Base-by-base conservation (phyloP, 2,888 invertebrate species). In the Brenthis hecate region DNA sequence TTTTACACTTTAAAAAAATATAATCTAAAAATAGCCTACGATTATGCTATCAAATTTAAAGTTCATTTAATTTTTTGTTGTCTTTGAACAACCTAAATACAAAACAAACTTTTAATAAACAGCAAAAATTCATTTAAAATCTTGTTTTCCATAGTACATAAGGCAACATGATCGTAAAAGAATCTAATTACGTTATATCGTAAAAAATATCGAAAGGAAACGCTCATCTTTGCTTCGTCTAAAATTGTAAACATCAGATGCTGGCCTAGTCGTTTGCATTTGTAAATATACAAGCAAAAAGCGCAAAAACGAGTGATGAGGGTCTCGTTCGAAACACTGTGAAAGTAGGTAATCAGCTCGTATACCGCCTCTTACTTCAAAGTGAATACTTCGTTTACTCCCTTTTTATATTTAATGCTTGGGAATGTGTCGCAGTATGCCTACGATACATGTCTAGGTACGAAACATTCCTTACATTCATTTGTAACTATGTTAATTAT, bases 271-370 rank as follows among this genome's bases (percentile, higher is more conserved):
- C 78, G 84, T 84, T 85, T 84, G 79, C 83, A 85, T 85, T 83
- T 62, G 80, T 82, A 84, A 83, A 81, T 81, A 57, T 62, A 57
- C 54, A 56, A 62, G 71, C 16, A 84, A 82, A 84, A 84, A 83
- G 76, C 76, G 77, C 78, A 80, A 81, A 84, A 86, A 85, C 80
- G 81, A 85, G 85, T 86, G 88, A 87, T 85, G 85, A 86, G 87
- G 86, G 85, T 86, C 78, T 81, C 80, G 83, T 84, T 86, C 80
- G 81, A 80, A 86, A 88, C 80, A 78, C 85, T 85, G 87, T 87
- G 82, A 87, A 87, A 87, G 86, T 85, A 78, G 82, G 85, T 86
- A 88, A 88, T 87, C 87, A 86, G 84, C 84, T 82, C 81, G 81
- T 82, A 82, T 84, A 84, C 82, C 81, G 85, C 84, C 83, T 86